Evolutionary conservation across 2,113 vertebrate species (phyloP).

Genomic region (Chauna torquata): DNA sequence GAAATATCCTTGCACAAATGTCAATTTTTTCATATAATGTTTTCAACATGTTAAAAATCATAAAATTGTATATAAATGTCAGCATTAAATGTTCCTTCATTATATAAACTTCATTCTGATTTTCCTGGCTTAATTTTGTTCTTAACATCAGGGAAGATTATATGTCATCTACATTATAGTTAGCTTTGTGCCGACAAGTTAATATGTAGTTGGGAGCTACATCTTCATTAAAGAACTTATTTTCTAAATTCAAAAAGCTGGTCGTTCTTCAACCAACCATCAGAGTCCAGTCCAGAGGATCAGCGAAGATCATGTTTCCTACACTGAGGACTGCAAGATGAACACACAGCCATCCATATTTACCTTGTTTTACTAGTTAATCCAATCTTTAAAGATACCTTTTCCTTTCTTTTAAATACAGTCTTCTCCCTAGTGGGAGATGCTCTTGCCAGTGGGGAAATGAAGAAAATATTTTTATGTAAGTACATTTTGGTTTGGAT

Average conservation of each 20-base stretch:
- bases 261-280: neutral
- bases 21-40: neutral
- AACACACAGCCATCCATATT: neutral
- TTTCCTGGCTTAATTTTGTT: neutral
- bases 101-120: neutral
- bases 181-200: neutral
- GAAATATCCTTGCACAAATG: neutral
- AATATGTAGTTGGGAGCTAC: neutral
- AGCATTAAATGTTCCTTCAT: neutral
- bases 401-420: neutral
- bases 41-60: neutral
- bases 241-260: neutral
- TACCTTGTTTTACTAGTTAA: neutral
- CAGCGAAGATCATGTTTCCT: neutral
- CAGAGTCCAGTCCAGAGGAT: neutral
- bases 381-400: neutral
- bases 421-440: neutral
- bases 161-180: neutral
- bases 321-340: neutral
- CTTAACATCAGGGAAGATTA: neutral
- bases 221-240: neutral
- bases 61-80: neutral
- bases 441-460: neutral
- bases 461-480: neutral
- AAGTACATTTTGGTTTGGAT: neutral